phyloP scores from a whole-genome alignment of 2,888 invertebrate species.

The Anoplius nigerrimus region DNA sequence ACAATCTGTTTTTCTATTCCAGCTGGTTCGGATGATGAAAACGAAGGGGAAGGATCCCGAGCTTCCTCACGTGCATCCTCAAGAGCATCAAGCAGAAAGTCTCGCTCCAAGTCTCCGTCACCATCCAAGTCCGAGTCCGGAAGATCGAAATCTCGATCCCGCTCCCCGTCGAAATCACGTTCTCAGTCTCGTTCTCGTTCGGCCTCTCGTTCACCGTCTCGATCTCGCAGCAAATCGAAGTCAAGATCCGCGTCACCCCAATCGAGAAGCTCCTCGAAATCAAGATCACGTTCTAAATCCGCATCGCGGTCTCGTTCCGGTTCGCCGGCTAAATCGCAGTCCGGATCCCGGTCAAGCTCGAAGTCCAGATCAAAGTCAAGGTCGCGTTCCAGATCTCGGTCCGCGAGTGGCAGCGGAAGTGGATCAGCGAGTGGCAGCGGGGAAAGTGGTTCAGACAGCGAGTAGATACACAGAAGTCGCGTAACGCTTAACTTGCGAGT shows the following conservation, averaged over 20 bases:
- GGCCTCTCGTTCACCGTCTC: conserved; percentile 55
- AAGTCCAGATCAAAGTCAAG: conserved; percentile 61
- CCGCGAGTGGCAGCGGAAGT: conserved; percentile 67
- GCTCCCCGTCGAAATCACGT: conserved; percentile 65
- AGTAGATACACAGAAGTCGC: conserved; percentile 43
- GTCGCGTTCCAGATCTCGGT: conserved; percentile 63
- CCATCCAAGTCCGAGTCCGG: conserved; percentile 56
- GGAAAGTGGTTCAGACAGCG: conserved; percentile 68
- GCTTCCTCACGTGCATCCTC: conserved; percentile 75
- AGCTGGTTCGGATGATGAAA: conserved; percentile 67
- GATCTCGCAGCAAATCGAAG: conserved; percentile 56
- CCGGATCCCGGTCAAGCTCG: conserved; percentile 64
- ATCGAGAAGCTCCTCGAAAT: conserved; percentile 56
- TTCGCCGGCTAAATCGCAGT: conserved; percentile 65
- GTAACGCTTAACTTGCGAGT: background rate
- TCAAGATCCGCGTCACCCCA: conserved; percentile 60
- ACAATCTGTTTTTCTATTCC: conserved; percentile 35
- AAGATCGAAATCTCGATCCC: conserved; percentile 64
- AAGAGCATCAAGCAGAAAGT: conserved; percentile 65
- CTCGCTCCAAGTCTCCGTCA: conserved; percentile 61
- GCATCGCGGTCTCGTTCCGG: conserved; percentile 59
- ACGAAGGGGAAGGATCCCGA: conserved; percentile 70
- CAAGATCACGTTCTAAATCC: conserved; percentile 62
- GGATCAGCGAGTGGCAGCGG: conserved; percentile 68
- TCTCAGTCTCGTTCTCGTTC: conserved; percentile 60